These are phyloP conservation scores for Artibeus lituratus DNA, from an alignment of 2,797 vertebrate species.

Conservation along the genomic window DNA sequence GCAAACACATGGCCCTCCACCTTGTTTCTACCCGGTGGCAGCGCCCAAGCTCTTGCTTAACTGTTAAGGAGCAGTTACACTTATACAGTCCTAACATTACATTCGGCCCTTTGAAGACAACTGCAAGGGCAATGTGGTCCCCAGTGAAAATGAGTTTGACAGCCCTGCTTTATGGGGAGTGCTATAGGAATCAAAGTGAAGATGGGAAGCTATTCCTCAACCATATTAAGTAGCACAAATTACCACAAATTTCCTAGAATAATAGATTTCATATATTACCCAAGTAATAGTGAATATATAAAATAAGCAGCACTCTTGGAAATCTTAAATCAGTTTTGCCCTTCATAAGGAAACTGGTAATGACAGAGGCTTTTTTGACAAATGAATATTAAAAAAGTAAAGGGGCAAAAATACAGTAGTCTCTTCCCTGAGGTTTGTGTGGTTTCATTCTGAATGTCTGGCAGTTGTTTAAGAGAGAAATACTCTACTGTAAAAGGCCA, in stretches of 20 bases:
- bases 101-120: too few relatives aligned
- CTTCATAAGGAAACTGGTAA: background rate
- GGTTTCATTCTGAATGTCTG: background rate
- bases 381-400: background rate
- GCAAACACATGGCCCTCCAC: too few relatives aligned
- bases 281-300: background rate
- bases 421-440: background rate
- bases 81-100: too few relatives aligned
- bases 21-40: too few relatives aligned
- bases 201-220: background rate
- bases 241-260: background rate
- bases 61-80: too few relatives aligned
- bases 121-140: too few relatives aligned
- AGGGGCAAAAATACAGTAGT: background rate
- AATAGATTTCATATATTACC: background rate
- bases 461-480: background rate
- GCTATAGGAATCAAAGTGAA: background rate
- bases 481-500: background rate
- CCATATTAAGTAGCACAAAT: slow-evolving; percentile 24
- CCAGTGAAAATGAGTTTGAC: too few relatives aligned
- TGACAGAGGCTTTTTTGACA: background rate
- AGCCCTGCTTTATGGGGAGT: background rate
- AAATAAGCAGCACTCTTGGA: background rate
- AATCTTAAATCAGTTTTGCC: background rate
- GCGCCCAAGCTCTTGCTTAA: too few relatives aligned